Conservation (phyloP, 2,113 vertebrate species). For the Symphodus melops region DNA sequence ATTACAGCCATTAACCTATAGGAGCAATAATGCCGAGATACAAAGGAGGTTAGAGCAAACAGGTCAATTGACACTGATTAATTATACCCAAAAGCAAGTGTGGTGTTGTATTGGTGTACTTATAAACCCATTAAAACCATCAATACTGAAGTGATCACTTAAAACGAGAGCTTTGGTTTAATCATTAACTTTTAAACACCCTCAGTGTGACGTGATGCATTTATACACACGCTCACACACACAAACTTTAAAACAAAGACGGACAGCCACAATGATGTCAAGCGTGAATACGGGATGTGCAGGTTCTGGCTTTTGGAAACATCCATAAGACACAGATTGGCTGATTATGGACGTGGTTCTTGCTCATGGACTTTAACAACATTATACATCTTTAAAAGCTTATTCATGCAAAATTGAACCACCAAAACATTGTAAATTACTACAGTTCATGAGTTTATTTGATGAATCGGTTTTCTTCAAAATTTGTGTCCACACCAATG, state of each 20-base stretch:
- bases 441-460: background rate
- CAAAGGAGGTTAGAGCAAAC: slow-evolving; percentile 28
- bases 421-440: too few species aligned
- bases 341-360: background rate
- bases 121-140: slow-evolving; percentile 71
- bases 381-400: background rate
- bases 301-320: slow-evolving; percentile 34
- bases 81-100: slow-evolving; percentile 21
- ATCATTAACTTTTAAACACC: slow-evolving; percentile 64
- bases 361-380: background rate
- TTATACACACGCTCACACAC: background rate
- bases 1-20: slow-evolving; percentile 54
- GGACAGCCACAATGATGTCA: slow-evolving; percentile 27
- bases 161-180: slow-evolving; percentile 60
- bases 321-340: slow-evolving; percentile 6
- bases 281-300: slow-evolving; percentile 29
- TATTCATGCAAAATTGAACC: background rate
- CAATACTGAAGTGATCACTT: slow-evolving; percentile 62
- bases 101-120: slow-evolving; percentile 18
- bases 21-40: slow-evolving; percentile 23
- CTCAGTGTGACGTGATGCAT: slow-evolving; percentile 1
- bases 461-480: background rate
- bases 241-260: background rate
- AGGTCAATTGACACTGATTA: slow-evolving; percentile 47
- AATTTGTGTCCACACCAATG: too few species aligned